A percentile compares a stretch with the other conserved stretches of the same genome.
Conservation (phyloP, 2,888 invertebrate species). For the Phortica magna region DNA sequence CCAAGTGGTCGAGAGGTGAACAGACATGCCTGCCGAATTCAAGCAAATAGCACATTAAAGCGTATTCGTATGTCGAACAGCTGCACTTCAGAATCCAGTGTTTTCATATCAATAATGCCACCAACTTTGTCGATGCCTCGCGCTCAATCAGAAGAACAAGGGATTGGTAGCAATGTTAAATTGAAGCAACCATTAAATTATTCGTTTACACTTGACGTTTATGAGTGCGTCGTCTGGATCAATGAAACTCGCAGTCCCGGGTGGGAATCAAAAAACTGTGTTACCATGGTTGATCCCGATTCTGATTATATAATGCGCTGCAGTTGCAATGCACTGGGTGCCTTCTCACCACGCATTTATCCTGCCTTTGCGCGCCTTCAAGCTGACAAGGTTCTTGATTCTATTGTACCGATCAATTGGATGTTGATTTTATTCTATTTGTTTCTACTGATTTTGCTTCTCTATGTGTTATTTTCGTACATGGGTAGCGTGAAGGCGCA, state of each 20-base stretch:
- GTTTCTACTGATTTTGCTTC: neutral
- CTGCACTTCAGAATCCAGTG: slow-evolving; percentile 8
- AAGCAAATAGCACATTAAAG: slow-evolving; percentile 9
- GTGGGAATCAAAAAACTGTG: slow-evolving; percentile 38
- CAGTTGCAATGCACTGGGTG: slow-evolving; percentile 38
- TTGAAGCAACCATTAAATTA: slow-evolving; percentile 23
- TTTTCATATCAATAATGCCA: slow-evolving; percentile 37
- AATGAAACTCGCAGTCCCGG: slow-evolving; percentile 39
- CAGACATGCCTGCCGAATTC: slow-evolving; percentile 7
- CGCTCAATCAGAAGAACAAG: neutral
- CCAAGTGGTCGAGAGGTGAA: slow-evolving; percentile 9
- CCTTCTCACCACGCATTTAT: slow-evolving; percentile 43
- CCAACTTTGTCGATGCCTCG: too few species aligned
- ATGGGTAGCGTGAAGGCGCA: neutral
- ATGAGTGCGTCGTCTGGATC: slow-evolving; percentile 40
- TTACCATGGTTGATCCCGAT: slow-evolving; percentile 33
- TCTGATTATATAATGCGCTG: slow-evolving; percentile 27
- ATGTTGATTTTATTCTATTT: slow-evolving; percentile 6
- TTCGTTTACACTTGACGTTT: slow-evolving; percentile 42
- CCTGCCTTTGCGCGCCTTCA: slow-evolving; percentile 27
- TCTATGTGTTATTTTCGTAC: neutral
- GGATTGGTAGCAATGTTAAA: neutral
- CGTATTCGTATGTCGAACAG: slow-evolving; percentile 43
- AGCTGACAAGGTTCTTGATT: neutral
- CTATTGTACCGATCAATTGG: slow-evolving; percentile 11